phyloP scores from a whole-genome alignment of 2,797 vertebrate genomes.

The Psittacula derbiana region DNA sequence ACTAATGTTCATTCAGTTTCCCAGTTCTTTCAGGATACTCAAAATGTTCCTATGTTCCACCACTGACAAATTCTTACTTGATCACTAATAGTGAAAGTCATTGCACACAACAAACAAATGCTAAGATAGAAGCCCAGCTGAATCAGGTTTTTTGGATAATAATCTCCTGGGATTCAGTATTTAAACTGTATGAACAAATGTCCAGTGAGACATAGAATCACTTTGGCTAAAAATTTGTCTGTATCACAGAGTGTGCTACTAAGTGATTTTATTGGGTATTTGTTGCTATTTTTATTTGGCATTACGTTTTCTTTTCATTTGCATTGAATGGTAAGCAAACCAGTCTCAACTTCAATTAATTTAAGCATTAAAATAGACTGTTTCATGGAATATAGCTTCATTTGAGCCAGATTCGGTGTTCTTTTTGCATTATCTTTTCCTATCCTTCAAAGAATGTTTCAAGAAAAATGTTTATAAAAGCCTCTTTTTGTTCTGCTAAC shows the following conservation, averaged over 20 bases:
- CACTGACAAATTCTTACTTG: not conserved
- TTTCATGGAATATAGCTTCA: conserved; percentile 1
- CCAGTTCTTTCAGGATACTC: not conserved
- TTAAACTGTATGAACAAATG: not conserved
- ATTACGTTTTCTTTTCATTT: not conserved
- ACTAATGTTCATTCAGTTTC: not conserved
- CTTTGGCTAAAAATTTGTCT: not conserved
- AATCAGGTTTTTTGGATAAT: not conserved
- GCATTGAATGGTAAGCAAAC: not conserved
- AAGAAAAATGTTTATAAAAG: conserved; percentile 72
- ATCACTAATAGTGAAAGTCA: not conserved
- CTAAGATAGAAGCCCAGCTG: not conserved
- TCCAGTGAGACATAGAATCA: not conserved
- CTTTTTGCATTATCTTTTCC: conserved; percentile 50
- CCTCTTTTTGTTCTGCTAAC: conserved; percentile 67
- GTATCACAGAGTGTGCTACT: not conserved
- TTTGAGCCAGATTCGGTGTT: conserved; percentile 1
- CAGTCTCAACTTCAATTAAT: not conserved
- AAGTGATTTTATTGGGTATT: not conserved
- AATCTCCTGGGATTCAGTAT: not conserved
- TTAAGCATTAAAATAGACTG: not conserved
- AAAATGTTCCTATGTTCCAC: not conserved
- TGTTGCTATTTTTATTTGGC: not conserved
- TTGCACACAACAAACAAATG: not conserved
- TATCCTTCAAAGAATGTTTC: conserved; percentile 52